phyloP scores from a whole-genome alignment of 1,140 invertebrate species.

The Trinorchestia longiramus region DNA sequence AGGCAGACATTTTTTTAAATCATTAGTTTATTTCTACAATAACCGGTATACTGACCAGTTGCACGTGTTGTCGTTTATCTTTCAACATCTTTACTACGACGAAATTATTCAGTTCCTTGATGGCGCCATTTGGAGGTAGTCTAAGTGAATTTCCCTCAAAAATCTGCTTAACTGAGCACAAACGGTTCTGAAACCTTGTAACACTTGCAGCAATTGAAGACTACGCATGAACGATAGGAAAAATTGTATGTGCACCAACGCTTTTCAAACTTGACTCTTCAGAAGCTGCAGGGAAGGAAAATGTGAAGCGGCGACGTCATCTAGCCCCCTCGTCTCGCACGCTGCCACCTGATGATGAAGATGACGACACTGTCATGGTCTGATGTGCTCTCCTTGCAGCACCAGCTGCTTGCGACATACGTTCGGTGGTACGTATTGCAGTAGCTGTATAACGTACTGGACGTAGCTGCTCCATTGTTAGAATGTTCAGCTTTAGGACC shows the following conservation, averaged over 20 bases:
- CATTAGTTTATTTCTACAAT: too few species aligned
- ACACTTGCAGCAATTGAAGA: background rate
- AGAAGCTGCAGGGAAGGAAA: conserved; percentile 6
- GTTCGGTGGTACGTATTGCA: background rate
- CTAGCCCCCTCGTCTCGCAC: background rate
- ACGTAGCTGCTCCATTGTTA: background rate
- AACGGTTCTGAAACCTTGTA: too few species aligned
- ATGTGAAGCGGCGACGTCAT: conserved; percentile 28
- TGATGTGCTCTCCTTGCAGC: conserved; percentile 15
- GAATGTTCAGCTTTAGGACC: background rate
- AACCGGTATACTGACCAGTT: too few species aligned
- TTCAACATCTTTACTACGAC: too few species aligned
- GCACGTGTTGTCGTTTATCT: too few species aligned
- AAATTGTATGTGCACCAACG: background rate
- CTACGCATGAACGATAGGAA: background rate
- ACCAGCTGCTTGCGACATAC: background rate
- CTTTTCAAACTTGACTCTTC: background rate
- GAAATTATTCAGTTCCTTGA: too few species aligned
- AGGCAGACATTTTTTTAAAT: too few species aligned
- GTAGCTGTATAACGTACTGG: background rate
- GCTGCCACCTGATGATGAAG: background rate
- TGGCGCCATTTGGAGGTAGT: too few species aligned
- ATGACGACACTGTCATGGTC: conserved; percentile 39
- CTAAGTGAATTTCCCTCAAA: too few species aligned
- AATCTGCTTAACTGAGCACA: too few species aligned